Base-by-base conservation (phyloP, 2,113 vertebrate species). In the Heterotilapia buettikoferi region DNA sequence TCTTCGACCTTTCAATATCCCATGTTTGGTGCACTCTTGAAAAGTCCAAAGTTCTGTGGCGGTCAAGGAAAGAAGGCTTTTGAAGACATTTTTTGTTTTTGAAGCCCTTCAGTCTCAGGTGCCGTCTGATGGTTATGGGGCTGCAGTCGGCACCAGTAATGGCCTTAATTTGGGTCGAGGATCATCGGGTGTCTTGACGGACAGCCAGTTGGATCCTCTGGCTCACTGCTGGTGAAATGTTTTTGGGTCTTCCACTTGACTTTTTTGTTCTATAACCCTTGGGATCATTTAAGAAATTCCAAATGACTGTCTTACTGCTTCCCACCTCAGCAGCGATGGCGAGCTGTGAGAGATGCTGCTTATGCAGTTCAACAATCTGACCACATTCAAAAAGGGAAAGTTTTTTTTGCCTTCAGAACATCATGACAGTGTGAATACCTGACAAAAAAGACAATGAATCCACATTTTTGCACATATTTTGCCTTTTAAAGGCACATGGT, bases 401-500 rank as follows among this genome's bases (percentile, higher is more conserved):
- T 0, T n/a, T 33, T 57, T 59, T 36, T 36, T 36, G 59, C 31
- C 18, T 36, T 36, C 31, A 36, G 59, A 36, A 63, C 9, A 3
- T 36, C 31, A n/a, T 36, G 59, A 1, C 18, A 36, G 59, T 36
- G 31, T 36, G 59, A 63, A 5, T 36, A 63, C 59, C 59, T 63
- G 18, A 63, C 18, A 63, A 1, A 36, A 63, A 63, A 36, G 59
- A 63, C 29, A 63, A 63, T 0, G 31, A 63, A 63, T 63, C 29
- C 59, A 63, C 59, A 63, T 5, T 63, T 63, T 63, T 63, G 59
- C 31, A 63, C 31, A 63, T 2, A 63, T n/a, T 63, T 63, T 5
- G 59, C 6, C 31, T 3, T 36, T 63, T 63, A 63, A 36, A 5
- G 59, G 10, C 6, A 63, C 0, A 1, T 63, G 16, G 0, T 33